Base-by-base conservation (phyloP, 2,888 invertebrate species). In the Chrysodeixis includens region DNA sequence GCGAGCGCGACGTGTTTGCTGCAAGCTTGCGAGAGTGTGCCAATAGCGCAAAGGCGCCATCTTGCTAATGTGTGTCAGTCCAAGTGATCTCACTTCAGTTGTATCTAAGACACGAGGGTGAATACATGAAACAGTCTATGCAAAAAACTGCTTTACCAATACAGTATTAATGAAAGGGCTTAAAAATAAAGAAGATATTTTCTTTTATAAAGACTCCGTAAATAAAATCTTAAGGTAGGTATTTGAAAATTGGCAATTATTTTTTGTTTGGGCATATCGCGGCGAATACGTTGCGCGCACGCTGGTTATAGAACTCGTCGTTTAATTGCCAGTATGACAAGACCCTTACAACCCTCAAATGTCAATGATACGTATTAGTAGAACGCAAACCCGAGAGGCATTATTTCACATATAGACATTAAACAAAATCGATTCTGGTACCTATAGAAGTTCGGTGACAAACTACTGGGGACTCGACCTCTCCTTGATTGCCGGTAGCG, bases 331-430 rank as follows among this genome's bases (percentile, higher is more conserved):
- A 40, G 40, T 40, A 5, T 30, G 26, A 46, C 54, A 53, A 14
- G 7, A 55, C 44, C 49, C 61, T 76, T 65, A 46, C 18, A 9
- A 44, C 40, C 32, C 40, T 35, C 49, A 59, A 76, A 66, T 76
- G 66, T 51, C 61, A 76, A 54, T 57, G 61, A 62, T 62, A 30
- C 30, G 59, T 55, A 61, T 56, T 60, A 55, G 35, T 26, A 16
- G 56, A 51, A 22, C 54, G 32, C 10, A 53, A 60, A 30, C 22
- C 53, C 26, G 32, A 35, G 20, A 52, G 22, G 44, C 20, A 20
- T 9, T 49, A 49, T 49, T 49, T 49, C 46, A 49, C 46, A 49
- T 18, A 49, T 18, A 49, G 46, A 49, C 46, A 49, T 49, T 49
- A 49, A 35, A 40, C 40, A 56, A 12, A 56, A 56, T 35, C 35